Base-by-base conservation (phyloP, 2,888 invertebrate genomes). In the Omphaloscelis lunosa region DNA sequence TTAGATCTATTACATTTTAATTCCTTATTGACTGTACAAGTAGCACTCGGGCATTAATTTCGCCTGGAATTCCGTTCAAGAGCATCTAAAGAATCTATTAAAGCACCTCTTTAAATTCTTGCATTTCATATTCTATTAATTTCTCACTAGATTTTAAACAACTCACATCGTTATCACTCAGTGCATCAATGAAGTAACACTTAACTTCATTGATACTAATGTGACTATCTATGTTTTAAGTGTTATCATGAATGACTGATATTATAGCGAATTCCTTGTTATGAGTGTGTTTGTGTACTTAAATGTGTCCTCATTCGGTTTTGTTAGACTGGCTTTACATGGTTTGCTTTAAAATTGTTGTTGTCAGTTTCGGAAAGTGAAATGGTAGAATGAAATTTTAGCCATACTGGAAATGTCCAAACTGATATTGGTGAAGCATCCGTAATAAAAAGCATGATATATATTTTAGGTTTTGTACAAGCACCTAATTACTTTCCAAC, bases 231-330 rank as follows among this genome's bases (percentile, higher is more conserved):
- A 71, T 62, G 76, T 79, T 75, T 56, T 61, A 72, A 77, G 67
- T 69, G 79, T 75, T 85, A 82, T 85, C 87, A 69, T 75, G 59
- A 86, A 80, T 82, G 79, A 71, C n/a, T 74, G 79, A 83, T 83
- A 85, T 83, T 78, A 83, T 62, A 77, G 76, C 73, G 45, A 73
- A 87, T 83, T 81, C 65, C 75, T 80, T 76, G 51, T 79, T 65
- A 67, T 73, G 71, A 79, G 63, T 75, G 58, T 76, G 61, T 77
- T 83, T 78, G 27, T 72, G 29, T 17, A 41, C 29, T 41, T 34
- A 48, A 39, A 58, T 17, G 76, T 72, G 87, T 68, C 63, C 79
- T 20, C 83, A 83, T 87, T 86, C 66, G 66, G 51, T 67, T 39
- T 82, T 72, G 58, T 85, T 51, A 79, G 59, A 56, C 29, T 39